Conservation (phyloP, 2,888 invertebrate species). For the Erebia epiphron region DNA sequence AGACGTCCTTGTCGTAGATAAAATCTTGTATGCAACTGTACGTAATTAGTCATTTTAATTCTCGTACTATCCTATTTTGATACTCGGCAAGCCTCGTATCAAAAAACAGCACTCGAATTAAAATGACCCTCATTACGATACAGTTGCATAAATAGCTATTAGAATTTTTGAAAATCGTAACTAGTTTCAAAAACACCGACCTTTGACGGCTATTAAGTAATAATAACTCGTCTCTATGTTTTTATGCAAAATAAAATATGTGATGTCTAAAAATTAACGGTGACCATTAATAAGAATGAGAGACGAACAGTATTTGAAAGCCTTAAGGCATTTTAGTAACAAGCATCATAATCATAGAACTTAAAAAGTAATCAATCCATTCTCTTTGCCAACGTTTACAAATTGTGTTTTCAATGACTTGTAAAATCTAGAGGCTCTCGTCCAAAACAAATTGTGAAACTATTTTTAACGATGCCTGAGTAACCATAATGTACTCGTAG, state of each 20-base stretch:
- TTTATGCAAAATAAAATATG: slow-evolving; percentile 46
- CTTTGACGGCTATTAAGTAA: slow-evolving; percentile 33
- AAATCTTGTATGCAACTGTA: too few relatives aligned
- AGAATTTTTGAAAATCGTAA: neutral
- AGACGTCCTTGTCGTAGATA: too few relatives aligned
- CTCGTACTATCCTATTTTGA: too few relatives aligned
- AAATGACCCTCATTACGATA: too few relatives aligned
- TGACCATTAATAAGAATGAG: slow-evolving; percentile 63
- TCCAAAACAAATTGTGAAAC: slow-evolving; percentile 68
- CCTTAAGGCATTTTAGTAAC: slow-evolving; percentile 65
- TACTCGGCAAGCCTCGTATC: too few relatives aligned
- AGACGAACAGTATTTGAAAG: slow-evolving; percentile 56
- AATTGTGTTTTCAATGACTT: slow-evolving; percentile 77
- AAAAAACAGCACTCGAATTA: too few relatives aligned
- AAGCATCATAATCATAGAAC: slow-evolving; percentile 72
- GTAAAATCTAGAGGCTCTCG: slow-evolving; percentile 72
- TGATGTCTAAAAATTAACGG: slow-evolving; percentile 65
- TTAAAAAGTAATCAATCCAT: slow-evolving; percentile 81
- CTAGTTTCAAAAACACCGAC: slow-evolving; percentile 28
- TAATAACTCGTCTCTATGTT: slow-evolving; percentile 34
- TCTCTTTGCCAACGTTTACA: slow-evolving; percentile 76
- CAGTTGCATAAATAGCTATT: too few relatives aligned
- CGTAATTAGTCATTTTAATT: too few relatives aligned
- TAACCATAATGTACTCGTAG: slow-evolving; percentile 26
- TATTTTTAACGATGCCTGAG: slow-evolving; percentile 50